These are phyloP conservation scores for Phaethornis superciliosus DNA, from an alignment of 2,113 vertebrate species.

Conservation along the genomic window DNA sequence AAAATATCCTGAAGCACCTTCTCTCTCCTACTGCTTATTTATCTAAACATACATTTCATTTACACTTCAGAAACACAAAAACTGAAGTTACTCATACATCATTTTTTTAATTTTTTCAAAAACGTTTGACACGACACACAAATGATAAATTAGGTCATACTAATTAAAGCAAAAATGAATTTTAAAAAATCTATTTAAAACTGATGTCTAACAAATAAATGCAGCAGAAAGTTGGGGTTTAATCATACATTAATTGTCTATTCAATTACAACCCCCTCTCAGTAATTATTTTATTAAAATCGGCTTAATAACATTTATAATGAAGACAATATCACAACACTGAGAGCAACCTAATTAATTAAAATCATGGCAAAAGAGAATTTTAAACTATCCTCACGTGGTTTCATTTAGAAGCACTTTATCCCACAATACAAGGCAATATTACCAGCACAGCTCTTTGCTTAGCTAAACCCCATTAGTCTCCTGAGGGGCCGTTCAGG, in stretches of 20 bases:
- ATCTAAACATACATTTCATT: not conserved
- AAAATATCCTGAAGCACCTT: not conserved
- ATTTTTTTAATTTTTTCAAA: not conserved
- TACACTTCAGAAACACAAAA: not conserved
- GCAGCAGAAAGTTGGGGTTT: not conserved
- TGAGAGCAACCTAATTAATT: not conserved
- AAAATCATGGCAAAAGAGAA: not conserved
- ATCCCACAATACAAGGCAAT: not conserved
- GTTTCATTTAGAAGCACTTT: not conserved
- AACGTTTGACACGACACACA: not conserved
- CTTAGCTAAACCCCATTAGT: not conserved
- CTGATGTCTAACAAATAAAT: not conserved
- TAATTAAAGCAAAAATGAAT: not conserved
- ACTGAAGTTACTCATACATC: not conserved
- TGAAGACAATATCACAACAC: not conserved
- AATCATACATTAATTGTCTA: not conserved
- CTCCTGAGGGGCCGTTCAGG: not conserved
- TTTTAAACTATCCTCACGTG: not conserved
- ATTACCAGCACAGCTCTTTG: not conserved
- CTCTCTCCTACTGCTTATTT: not conserved
- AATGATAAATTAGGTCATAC: not conserved
- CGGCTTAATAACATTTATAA: not conserved
- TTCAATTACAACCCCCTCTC: not conserved
- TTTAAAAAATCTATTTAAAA: not conserved
- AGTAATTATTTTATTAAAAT: not conserved